Evolutionary conservation across 2,113 vertebrate species (phyloP), one percentile per base, ranked within the genome.

Genomic region (Sinocyclocheilus anophthalmus): DNA sequence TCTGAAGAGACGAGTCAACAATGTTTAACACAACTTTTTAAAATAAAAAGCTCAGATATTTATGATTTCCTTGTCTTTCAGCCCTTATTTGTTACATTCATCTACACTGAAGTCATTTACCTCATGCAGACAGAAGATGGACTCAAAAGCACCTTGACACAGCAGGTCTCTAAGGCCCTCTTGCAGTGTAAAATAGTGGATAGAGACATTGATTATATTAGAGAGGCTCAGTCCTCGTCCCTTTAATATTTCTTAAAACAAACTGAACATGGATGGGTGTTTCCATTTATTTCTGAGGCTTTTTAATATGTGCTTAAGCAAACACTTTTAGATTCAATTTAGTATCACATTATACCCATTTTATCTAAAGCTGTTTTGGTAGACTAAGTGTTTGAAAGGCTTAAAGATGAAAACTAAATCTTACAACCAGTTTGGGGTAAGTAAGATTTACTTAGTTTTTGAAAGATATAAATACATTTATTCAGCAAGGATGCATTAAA

Each of bases 71-170:
- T 26, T 69, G 30, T 30, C 30, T 30, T 30, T 30, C 30, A 30
- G 30, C 30, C 30, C 30, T 30, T 30, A 30, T 30, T 30, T 30
- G 30, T 30, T 30, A 30, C 30, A 30, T 30, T 30, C 30, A 30
- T 30, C 30, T 30, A 30, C 30, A 30, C 30, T 30, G 30, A 30
- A 30, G 30, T 2, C 30, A 3, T 18, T 95, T 90, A 98, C 97
- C 94, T 96, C 90, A 42, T 99, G 98, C 79, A 98, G 94, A 42
- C 96, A 96, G 87, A 98, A 99, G 0, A 82, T 90, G 1, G 94
- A 77, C 92, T 97, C 94, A 84, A 98, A 99, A 63, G 97, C 96
- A 24, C 92, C 89, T 14, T 94, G 87, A 67, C 76, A 87, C 39
- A 94, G 26, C 87, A 99, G 92, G 2, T 96, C 92, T 0, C 9